Base-by-base conservation (phyloP, 2,888 invertebrate genomes). In the Lasioglossum pauxillum region DNA sequence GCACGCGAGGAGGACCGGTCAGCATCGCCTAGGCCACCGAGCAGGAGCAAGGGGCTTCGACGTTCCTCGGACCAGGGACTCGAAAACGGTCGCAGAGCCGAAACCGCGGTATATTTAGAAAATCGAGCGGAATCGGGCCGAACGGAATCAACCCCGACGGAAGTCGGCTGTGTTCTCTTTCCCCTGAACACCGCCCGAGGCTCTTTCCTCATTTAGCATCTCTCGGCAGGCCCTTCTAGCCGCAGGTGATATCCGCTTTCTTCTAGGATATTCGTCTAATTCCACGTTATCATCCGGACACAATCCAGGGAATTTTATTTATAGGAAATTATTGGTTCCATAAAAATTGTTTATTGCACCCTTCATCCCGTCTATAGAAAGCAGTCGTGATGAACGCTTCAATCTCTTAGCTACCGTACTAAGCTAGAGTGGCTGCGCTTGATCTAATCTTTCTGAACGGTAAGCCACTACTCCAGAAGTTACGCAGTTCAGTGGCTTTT, bases 101-200 rank as follows among this genome's bases (percentile, higher is more conserved):
- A 64, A 78, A 64, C n/a, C 41, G 14, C 67, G 78, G 64, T 82
- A 81, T 89, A 76, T 83, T 87, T 85, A 75, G 89, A 85, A 78
- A 84, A 90, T 85, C 85, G 82, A 85, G 72, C 80, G 77, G 74
- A 84, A 71, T 80, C 83, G 86, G 69, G 14, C 74, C 71, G 73
- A 80, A 74, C 81, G 83, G 84, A 83, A 90, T 67, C 88, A 89
- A 81, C 82, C 78, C 79, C 81, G 84, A 69, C 88, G 90, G 86
- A 79, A 82, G 77, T 84, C 76, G 83, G 69, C 23, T 19, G 64
- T 38, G 23, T 67, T 53, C 69, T 12, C 16, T 41, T 75, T 85
- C 75, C 64, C 49, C 38, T 49, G 31, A 16, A 10, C 53, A 14
- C 35, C 27, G 10, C 31, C 16, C 31, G 10, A n/a, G 3, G 27